Evolutionary conservation across 2,797 vertebrate genomes (phyloP), one percentile per base, ranked within the genome.

Genomic region (Muscicapa striata): DNA sequence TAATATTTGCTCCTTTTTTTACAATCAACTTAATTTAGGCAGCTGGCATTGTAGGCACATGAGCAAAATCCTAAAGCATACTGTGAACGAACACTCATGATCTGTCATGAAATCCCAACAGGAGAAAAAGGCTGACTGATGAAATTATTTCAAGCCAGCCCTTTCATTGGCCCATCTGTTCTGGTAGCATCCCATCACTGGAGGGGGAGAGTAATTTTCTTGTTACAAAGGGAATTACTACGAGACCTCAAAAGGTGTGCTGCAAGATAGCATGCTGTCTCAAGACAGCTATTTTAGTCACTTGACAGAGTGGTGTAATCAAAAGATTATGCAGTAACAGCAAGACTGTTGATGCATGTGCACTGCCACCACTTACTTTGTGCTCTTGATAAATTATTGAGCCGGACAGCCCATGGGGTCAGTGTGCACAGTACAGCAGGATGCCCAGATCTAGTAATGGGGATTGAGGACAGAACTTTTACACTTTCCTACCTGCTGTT

Each of bases 261-360:
- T 92, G 74, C 66, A 68, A 86, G 94, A 67, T 66, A 93, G 69
- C 85, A n/a, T 68, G 62, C 90, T 91, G 79, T 79, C 84, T 95
- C 84, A n/a, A 95, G 94, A 79, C 78, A 95, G 89, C 89, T 94
- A 27, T 90, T 97, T 94, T 73, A 67, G 91, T 91, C 78, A 43
- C 77, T 66, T 85, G 80, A 58, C 81, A 69, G 90, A 83, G 46
- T 82, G 48, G 48, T 73, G 72, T 91, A 94, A 96, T 94, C 94
- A 57, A 91, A 96, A 93, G 83, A 95, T 93, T 76, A 84, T 88
- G 89, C 84, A 86, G 85, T 84, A 94, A 73, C 91, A 97, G 91
- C 76, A 45, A 84, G 94, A 67, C 58, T 84, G 66, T 87, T 94
- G 91, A 81, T 94, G 76, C 77, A 57, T 70, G 84, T 92, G 38